phyloP scores from a whole-genome alignment of 2,888 invertebrate species.

The Pogonocherus hispidulus region DNA sequence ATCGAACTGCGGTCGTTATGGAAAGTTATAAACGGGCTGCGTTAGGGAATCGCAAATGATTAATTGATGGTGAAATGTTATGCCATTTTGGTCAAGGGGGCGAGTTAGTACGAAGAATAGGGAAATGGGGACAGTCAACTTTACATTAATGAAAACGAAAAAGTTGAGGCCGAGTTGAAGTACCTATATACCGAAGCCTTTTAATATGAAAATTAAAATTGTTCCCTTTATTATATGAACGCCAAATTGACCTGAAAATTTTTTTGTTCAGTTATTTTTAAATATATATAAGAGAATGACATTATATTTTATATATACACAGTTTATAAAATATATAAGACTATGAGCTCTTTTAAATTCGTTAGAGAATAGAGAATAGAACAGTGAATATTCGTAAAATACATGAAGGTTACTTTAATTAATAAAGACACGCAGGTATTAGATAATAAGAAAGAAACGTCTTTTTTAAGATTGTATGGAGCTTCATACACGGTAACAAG shows the following conservation, averaged over 20 bases:
- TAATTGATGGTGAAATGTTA: background rate
- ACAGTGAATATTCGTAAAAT: too few species aligned
- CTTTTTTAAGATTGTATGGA: too few species aligned
- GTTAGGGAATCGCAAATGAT: background rate
- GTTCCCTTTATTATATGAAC: background rate
- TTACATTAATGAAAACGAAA: background rate
- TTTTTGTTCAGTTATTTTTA: too few species aligned
- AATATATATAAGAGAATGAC: too few species aligned
- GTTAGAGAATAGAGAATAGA: too few species aligned
- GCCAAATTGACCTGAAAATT: background rate
- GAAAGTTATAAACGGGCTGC: background rate
- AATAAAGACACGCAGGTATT: too few species aligned
- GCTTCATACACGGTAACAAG: too few species aligned
- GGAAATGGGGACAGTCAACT: background rate
- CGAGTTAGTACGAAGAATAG: background rate
- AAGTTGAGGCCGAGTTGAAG: background rate
- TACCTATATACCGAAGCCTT: background rate
- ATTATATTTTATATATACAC: too few species aligned
- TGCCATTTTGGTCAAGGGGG: conserved; percentile 1
- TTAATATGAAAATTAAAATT: background rate
- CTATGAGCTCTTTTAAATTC: too few species aligned
- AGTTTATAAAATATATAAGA: too few species aligned
- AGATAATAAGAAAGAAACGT: too few species aligned
- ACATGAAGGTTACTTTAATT: too few species aligned
- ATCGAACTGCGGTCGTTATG: background rate